These are phyloP conservation scores for Gymnosoma rotundatum DNA, from an alignment of 2,888 invertebrate genomes.

Conservation along the genomic window DNA sequence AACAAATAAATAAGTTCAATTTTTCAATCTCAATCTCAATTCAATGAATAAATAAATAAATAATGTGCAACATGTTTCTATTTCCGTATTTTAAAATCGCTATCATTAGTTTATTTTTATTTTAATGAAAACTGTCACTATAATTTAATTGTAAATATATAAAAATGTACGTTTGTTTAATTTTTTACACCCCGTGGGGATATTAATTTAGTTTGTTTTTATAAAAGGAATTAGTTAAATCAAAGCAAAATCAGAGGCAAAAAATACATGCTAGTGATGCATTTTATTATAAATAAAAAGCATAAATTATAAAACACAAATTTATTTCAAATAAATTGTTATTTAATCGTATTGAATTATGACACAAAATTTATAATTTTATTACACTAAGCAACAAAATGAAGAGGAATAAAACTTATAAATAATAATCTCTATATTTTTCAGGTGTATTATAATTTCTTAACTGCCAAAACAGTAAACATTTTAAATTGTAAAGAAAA, in stretches of 20 bases:
- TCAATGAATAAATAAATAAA: not conserved
- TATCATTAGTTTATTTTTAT: slow-evolving; percentile 2
- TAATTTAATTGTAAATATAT: slow-evolving; percentile 53
- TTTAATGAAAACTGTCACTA: slow-evolving; percentile 18
- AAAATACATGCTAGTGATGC: not conserved
- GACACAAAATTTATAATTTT: not conserved
- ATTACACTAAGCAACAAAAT: too few species aligned
- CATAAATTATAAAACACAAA: slow-evolving; percentile 34
- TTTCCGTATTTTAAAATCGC: too few species aligned
- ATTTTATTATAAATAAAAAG: slow-evolving; percentile 11
- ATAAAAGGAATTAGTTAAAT: slow-evolving; percentile 12
- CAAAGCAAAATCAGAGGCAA: not conserved
- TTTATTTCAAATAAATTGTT: slow-evolving; percentile 45
- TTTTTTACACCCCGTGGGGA: slow-evolving; percentile 24
- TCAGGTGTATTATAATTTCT: not conserved
- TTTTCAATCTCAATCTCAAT: too few species aligned
- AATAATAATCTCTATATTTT: too few species aligned
- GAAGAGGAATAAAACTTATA: too few species aligned
- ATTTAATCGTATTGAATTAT: slow-evolving; percentile 27
- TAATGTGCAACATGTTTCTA: too few species aligned
- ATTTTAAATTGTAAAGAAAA: too few species aligned
- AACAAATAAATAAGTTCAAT: not conserved
- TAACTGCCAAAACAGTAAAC: not conserved
- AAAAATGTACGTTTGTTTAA: slow-evolving; percentile 24
- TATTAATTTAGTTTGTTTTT: slow-evolving; percentile 5